Evolutionary conservation across 2,113 vertebrate species (phyloP), one percentile per base, ranked within the genome.

Genomic region (Pandion haliaetus): DNA sequence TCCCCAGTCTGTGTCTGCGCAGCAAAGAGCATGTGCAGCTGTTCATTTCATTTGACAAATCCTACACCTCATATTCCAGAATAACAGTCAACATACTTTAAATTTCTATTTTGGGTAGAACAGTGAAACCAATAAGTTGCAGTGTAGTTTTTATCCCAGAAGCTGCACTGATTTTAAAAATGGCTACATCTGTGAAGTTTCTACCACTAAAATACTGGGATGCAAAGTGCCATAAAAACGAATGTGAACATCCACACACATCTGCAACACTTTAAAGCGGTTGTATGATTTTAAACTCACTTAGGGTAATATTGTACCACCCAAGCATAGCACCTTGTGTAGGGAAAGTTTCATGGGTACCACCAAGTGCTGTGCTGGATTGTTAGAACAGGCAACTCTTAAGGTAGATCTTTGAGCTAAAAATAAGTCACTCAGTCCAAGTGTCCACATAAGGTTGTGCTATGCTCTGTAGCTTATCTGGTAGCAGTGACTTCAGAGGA

Each of bases 401-500:
- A 90, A 97, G 92, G 95, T 96, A 96, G 52, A 88, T 58, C 82
- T 80, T 82, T 82, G 87, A 90, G 93, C 96, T 95, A 97, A 96
- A 96, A 97, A 97, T 96, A 97, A 95, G 70, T 76, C 10, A 1
- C 62, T 76, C 70, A 12, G 26, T 47, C 65, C 42, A 81, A 89
- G 91, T 23, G 1, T 79, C 96, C 94, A 93, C 96, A 96, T 91
- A 97, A 96, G 93, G 95, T 29, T 90, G 81, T 95, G 93, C 91
- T 95, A 87, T 87, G 93, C 78, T 94, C 58, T 31, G 11, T n/a
- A 77, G 87, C 95, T 96, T 96, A 93, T 96, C 96, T 96, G 93
- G 87, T 85, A 79, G 62, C 86, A 65, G 66, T 94, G 91, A 95
- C 93, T 94, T 95, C 86, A 91, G 79, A 87, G 88, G 65, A 76